Conservation (phyloP, 2,113 vertebrate genomes). For the Rhineura floridana region DNA sequence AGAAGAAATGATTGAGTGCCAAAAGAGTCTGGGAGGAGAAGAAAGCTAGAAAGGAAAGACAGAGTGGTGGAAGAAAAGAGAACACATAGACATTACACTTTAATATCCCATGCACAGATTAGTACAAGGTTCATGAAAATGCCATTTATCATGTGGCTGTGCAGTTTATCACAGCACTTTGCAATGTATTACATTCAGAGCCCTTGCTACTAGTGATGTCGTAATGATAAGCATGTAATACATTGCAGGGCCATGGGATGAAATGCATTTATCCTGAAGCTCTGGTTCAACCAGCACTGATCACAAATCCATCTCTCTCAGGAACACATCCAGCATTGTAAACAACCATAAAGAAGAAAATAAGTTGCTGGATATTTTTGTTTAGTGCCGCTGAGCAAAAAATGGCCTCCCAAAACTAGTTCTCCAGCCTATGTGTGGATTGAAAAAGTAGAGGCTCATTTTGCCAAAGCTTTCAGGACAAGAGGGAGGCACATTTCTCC, state of each 20-base stretch:
- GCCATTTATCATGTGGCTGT: neutral
- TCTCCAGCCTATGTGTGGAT: too few species aligned
- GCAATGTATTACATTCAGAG: constrained; percentile 6
- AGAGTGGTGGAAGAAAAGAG: neutral
- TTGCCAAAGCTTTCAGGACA: too few species aligned
- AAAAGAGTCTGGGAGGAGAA: neutral
- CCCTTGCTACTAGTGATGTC: accelerated
- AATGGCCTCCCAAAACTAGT: too few species aligned
- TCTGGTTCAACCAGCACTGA: neutral
- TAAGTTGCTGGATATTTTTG: neutral
- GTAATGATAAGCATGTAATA: neutral
- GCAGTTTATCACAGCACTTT: neutral
- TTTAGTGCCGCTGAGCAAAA: too few species aligned
- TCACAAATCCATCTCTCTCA: neutral
- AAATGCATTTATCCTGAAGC: neutral
- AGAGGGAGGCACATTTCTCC: too few species aligned
- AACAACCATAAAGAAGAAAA: neutral
- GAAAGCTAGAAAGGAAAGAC: neutral
- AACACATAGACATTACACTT: neutral
- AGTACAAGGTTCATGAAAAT: neutral
- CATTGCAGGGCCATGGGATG: neutral
- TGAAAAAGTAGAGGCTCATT: too few species aligned
- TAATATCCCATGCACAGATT: neutral
- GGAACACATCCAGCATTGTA: accelerated
- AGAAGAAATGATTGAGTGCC: neutral